These are phyloP conservation scores for Fragum fragum DNA, from an alignment of 2,888 invertebrate species.

Conservation along the genomic window DNA sequence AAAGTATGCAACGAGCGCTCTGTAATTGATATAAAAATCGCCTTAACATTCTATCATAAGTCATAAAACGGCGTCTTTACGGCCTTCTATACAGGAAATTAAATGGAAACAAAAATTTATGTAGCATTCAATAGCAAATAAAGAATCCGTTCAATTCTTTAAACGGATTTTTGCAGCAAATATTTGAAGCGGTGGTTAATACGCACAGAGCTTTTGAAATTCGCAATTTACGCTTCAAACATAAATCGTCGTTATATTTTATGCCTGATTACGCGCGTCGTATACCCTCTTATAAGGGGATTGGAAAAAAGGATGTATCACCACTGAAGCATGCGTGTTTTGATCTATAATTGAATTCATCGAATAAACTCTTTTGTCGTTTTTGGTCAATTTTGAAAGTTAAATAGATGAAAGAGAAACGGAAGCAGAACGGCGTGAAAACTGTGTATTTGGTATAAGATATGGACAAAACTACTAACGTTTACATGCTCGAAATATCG, in stretches of 20 bases:
- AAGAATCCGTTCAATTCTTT: conserved; percentile 25
- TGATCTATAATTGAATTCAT: conserved; percentile 31
- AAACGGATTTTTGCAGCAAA: conserved; percentile 26
- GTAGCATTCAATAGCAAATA: conserved; percentile 47
- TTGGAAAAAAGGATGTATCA: conserved; percentile 27
- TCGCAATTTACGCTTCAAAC: conserved; percentile 43
- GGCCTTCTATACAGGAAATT: conserved; percentile 65
- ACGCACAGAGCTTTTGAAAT: conserved; percentile 34
- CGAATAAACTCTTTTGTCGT: conserved; percentile 30
- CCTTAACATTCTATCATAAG: conserved; percentile 29
- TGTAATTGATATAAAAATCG: conserved; percentile 28
- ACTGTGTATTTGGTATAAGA: conserved; percentile 2
- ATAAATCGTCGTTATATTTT: conserved; percentile 44
- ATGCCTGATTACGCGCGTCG: conserved; percentile 41
- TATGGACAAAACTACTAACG: neutral
- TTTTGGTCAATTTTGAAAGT: conserved; percentile 27
- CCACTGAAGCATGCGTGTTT: conserved; percentile 10
- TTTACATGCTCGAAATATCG: conserved; percentile 12
- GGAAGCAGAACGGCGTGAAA: conserved; percentile 10
- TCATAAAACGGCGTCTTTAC: conserved; percentile 53
- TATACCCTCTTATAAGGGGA: conserved; percentile 14
- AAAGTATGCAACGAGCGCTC: conserved; percentile 1
- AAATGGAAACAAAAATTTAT: conserved; percentile 63
- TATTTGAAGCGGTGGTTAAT: conserved; percentile 37
- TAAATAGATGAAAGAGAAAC: conserved; percentile 26